Evolutionary conservation across 2,888 invertebrate species (phyloP).

Genomic region (Petrophora chlorosata): DNA sequence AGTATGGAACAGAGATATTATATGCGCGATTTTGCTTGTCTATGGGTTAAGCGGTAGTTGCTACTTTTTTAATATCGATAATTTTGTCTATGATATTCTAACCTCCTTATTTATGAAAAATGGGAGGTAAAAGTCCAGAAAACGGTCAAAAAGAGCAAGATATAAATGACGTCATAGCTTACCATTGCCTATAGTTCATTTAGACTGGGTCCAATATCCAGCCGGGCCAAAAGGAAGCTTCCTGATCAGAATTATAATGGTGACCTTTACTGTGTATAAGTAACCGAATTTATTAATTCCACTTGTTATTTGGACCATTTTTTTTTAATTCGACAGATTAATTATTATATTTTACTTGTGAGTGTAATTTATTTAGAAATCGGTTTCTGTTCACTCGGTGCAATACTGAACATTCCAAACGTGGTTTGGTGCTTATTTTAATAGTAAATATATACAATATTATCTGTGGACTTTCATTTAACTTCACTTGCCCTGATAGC

Average conservation of each 20-base stretch:
- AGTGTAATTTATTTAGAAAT: constrained; percentile 59
- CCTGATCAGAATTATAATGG: constrained; percentile 59
- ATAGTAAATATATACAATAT: constrained; percentile 76
- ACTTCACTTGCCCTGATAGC: constrained; percentile 55
- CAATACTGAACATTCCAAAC: constrained; percentile 83
- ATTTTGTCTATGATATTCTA: too few relatives aligned
- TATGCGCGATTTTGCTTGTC: too few relatives aligned
- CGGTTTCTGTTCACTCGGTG: constrained; percentile 73
- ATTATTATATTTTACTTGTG: constrained; percentile 28
- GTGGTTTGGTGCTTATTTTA: constrained; percentile 78
- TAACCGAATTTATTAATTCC: constrained; percentile 66
- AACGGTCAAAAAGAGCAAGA: too few relatives aligned
- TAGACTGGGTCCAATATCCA: too few relatives aligned
- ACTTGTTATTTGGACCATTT: constrained; percentile 31
- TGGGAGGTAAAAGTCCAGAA: too few relatives aligned
- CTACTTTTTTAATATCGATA: too few relatives aligned
- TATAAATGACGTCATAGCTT: too few relatives aligned
- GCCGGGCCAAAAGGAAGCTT: neutral
- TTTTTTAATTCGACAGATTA: constrained; percentile 1
- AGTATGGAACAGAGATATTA: too few relatives aligned
- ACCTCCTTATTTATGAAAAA: too few relatives aligned
- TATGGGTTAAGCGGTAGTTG: too few relatives aligned
- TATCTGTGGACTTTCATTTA: constrained; percentile 70
- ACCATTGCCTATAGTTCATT: too few relatives aligned
- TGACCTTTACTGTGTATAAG: constrained; percentile 76